Evolutionary conservation across 1,140 invertebrate species (phyloP).

Genomic region (Calliopsis andreniformis): DNA sequence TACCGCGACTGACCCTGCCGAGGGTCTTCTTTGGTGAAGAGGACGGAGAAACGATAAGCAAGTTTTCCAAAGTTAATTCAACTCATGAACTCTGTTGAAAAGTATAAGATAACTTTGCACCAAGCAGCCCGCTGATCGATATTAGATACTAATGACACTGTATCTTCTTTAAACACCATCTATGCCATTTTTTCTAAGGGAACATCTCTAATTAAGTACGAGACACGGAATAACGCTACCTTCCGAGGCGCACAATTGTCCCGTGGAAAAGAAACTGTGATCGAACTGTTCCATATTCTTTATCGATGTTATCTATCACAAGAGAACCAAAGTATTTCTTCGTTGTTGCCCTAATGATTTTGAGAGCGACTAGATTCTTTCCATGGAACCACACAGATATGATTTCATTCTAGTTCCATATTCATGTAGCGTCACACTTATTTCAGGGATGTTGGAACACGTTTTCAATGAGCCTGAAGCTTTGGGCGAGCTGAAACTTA

Average conservation of each 20-base stretch:
- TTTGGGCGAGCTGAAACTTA: conserved; percentile 20
- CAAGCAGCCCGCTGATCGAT: conserved; percentile 5
- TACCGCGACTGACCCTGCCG: conserved; percentile 4
- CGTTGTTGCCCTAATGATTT: conserved; percentile 43
- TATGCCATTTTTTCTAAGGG: too few species aligned
- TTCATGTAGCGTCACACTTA: not conserved
- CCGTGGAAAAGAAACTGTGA: conserved; percentile 26
- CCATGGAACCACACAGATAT: conserved; percentile 15
- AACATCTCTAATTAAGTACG: conserved; percentile 36
- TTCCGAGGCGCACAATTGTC: not conserved
- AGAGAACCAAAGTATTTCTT: conserved; percentile 35
- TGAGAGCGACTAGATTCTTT: conserved; percentile 62
- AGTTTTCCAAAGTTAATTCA: conserved; percentile 54
- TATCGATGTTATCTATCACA: conserved; percentile 48
- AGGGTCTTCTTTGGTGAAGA: conserved; percentile 55
- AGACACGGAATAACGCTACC: conserved; percentile 20
- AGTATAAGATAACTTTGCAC: conserved; percentile 6
- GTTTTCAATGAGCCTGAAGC: conserved; percentile 14
- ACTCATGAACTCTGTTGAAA: conserved; percentile 11
- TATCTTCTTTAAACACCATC: not conserved
- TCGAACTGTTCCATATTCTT: not conserved
- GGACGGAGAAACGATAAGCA: conserved; percentile 72
- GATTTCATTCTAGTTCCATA: conserved; percentile 8
- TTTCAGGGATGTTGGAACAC: conserved; percentile 25
- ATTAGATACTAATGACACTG: not conserved